Conservation (phyloP, 2,113 vertebrate genomes). For the Sceloporus tristichus region DNA sequence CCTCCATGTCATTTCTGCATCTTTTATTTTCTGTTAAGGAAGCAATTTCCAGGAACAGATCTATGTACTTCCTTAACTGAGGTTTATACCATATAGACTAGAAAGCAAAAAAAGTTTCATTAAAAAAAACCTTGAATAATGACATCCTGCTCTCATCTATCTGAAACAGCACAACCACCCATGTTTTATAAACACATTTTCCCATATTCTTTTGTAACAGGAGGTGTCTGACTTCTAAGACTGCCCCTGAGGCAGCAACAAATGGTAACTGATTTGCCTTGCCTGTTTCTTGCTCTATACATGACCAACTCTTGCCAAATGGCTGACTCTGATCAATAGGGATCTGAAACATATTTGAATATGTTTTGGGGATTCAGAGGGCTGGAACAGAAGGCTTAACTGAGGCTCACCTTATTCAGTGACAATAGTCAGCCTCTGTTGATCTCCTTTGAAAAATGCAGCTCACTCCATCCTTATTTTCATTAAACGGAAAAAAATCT, state of each 20-base stretch:
- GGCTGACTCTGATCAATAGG: conserved; percentile 66
- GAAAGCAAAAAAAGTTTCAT: no score
- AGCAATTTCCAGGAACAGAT: no score
- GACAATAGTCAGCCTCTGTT: not conserved
- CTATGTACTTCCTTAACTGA: no score
- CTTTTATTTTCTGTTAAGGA: no score
- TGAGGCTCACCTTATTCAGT: conserved; percentile 50
- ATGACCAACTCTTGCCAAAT: conserved; percentile 41
- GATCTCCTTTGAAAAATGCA: not conserved
- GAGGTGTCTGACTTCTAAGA: conserved; percentile 30
- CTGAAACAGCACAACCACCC: conserved; percentile 11
- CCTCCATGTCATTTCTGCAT: no score
- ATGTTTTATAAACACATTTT: not conserved
- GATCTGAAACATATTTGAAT: conserved; percentile 61
- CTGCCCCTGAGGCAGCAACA: not conserved
- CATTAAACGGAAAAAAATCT: not conserved
- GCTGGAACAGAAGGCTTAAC: conserved; percentile 53
- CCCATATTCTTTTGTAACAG: conserved; percentile 21
- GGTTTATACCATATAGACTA: no score
- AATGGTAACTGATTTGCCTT: conserved; percentile 35
- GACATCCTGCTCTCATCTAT: not conserved
- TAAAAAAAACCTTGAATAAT: not conserved
- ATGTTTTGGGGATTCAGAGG: conserved; percentile 57
- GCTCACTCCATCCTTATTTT: not conserved
- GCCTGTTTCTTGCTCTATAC: conserved; percentile 66